phyloP scores from a whole-genome alignment of 2,888 invertebrate species.

The Epinotia bilunana region DNA sequence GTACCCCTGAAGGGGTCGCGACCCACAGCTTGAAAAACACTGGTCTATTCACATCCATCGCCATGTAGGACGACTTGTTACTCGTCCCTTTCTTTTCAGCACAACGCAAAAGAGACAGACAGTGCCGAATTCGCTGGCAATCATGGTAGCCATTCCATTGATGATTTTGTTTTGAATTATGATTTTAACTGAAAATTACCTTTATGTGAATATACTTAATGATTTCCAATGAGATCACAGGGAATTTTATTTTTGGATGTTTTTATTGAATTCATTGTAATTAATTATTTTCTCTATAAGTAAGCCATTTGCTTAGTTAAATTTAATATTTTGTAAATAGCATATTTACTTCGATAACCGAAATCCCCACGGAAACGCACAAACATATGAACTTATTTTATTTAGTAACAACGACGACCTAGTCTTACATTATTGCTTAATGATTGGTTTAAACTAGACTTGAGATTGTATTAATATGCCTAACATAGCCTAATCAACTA shows the following conservation, averaged over 20 bases:
- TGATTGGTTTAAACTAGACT: neutral
- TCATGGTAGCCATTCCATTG: neutral
- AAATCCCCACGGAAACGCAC: neutral
- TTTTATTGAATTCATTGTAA: conserved; percentile 32
- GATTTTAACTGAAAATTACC: neutral
- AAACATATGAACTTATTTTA: neutral
- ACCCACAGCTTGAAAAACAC: too few species aligned
- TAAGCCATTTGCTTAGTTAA: conserved; percentile 36
- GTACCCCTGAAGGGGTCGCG: too few species aligned
- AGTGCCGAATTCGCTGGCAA: neutral
- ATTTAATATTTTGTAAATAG: conserved; percentile 37
- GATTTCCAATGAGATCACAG: conserved; percentile 16
- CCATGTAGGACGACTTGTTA: neutral
- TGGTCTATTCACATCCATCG: neutral
- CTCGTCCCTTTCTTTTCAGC: neutral
- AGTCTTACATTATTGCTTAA: conserved; percentile 33
- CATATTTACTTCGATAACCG: conserved; percentile 4
- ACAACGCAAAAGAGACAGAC: neutral
- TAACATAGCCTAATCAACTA: too few species aligned
- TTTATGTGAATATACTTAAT: conserved; percentile 15
- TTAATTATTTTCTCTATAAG: conserved; percentile 18
- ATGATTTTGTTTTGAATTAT: conserved; percentile 21
- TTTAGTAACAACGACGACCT: conserved; percentile 11
- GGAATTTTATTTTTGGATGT: conserved; percentile 41
- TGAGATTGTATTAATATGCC: too few species aligned